Evolutionary conservation across 2,888 invertebrate species (phyloP), one percentile per base, ranked within the genome.

Genomic region (Lasioglossum morio): DNA sequence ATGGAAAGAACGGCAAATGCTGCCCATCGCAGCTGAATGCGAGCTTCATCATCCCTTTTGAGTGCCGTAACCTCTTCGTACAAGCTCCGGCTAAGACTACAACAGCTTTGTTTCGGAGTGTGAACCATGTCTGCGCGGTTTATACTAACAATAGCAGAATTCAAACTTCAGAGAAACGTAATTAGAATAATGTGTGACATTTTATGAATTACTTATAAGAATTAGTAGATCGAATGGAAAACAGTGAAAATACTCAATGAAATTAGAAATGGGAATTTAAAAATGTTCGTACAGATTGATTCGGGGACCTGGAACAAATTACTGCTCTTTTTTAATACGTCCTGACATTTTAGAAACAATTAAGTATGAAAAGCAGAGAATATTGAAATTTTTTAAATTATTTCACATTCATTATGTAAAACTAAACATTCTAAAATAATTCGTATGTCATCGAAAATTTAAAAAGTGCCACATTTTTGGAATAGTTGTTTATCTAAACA

Each of bases 1-100:
- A 79, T 87, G 86, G 89, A 92, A 93, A 92, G 90, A 92, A 91
- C 77, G 74, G 66, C 46, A 12, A 74, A 66, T 79, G 72, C 53
- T 70, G 70, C 34, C 75, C 73, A 53, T 43, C 60, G 69, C 46
- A 19, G 69, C 60, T 40, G 37, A 57, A 43, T 34, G 30, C 77
- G 53, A 23, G 77, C 23, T 37, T 57, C n/a, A 48, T 74, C 63
- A 75, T 72, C 30, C 60, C 16, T n/a, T 53, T 53, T 30, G 72
- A 75, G 63, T 40, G 4, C 27, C 12, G 23, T 43, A 34, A n/a
- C 37, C 40, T 27, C 60, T 53, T 34, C 46, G 27, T 3, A 23
- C 23, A 30, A 12, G 76, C 43, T 12, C 30, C 5, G 14, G 12
- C 14, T 27, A 53, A 16, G 27, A 27, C 27, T 14, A 69, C 37